Evolutionary conservation across 2,113 vertebrate species (phyloP).

Genomic region (Tupaia tana): DNA sequence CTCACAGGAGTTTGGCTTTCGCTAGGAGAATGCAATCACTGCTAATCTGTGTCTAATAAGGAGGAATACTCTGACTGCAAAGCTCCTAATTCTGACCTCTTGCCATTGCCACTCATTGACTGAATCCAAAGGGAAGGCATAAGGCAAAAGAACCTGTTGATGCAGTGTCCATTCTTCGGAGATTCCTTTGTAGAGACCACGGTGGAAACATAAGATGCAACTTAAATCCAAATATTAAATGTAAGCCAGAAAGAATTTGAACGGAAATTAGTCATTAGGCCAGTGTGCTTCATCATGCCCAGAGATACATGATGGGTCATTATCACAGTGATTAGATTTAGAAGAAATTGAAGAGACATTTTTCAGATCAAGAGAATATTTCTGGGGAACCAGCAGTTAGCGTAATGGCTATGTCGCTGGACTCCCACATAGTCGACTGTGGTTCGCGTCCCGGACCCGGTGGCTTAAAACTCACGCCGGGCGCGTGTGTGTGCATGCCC

Average conservation of each 20-base stretch:
- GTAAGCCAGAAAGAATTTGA: not conserved
- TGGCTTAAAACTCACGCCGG: no score
- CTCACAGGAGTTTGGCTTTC: not conserved
- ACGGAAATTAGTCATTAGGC: not conserved
- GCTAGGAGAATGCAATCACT: not conserved
- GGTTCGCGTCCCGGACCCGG: no score
- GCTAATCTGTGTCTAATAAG: no score
- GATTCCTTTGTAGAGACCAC: not conserved
- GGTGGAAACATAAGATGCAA: not conserved
- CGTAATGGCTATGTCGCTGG: no score
- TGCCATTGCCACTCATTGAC: not conserved
- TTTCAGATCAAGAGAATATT: not conserved
- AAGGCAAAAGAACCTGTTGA: not conserved
- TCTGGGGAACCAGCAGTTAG: no score
- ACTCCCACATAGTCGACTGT: no score
- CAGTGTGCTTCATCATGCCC: not conserved
- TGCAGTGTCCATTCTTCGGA: not conserved
- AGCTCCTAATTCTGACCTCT: not conserved
- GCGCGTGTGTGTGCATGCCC: no score
- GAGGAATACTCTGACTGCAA: no score
- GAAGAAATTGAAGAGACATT: not conserved
- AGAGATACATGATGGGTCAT: not conserved
- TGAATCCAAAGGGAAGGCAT: not conserved
- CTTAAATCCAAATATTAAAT: not conserved
- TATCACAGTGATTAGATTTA: not conserved